A percentile compares a stretch with the other conserved stretches of the same genome.
Evolutionary conservation across 2,113 vertebrate species (phyloP).

Genomic region (Larimichthys crocea): DNA sequence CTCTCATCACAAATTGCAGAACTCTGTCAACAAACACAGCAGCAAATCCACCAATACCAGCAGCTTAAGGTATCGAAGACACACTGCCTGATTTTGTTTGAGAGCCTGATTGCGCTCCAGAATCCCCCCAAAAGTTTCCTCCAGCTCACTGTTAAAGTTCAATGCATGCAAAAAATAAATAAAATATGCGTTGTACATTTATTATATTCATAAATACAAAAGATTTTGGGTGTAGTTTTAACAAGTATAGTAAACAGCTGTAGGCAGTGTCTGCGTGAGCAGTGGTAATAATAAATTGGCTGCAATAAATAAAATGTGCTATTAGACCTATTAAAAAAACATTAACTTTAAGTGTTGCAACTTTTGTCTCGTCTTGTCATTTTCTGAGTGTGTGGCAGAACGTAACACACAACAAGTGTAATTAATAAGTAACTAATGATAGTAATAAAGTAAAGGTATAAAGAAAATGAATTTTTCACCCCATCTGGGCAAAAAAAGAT

Average conservation of each 20-base stretch:
- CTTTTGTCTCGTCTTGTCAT: not conserved
- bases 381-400: not conserved
- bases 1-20: not conserved
- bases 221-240: not conserved
- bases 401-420: not conserved
- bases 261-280: not conserved
- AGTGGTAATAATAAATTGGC: not conserved
- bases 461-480: too few species aligned
- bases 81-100: not conserved
- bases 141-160: not conserved
- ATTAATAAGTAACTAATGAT: not conserved
- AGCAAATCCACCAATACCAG: not conserved
- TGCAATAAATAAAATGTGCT: too few species aligned
- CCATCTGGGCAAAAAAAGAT: too few species aligned
- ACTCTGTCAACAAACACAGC: constrained; percentile 31
- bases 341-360: constrained; percentile 5
- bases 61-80: not conserved
- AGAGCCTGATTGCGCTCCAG: not conserved
- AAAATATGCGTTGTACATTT: not conserved
- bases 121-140: constrained; percentile 5
- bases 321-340: not conserved
- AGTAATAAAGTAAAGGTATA: not conserved
- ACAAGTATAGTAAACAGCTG: not conserved
- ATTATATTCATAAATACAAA: not conserved
- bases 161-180: not conserved